These are phyloP conservation scores for Halocaridina rubra DNA, from an alignment of 2,888 invertebrate genomes.

Conservation along the genomic window DNA sequence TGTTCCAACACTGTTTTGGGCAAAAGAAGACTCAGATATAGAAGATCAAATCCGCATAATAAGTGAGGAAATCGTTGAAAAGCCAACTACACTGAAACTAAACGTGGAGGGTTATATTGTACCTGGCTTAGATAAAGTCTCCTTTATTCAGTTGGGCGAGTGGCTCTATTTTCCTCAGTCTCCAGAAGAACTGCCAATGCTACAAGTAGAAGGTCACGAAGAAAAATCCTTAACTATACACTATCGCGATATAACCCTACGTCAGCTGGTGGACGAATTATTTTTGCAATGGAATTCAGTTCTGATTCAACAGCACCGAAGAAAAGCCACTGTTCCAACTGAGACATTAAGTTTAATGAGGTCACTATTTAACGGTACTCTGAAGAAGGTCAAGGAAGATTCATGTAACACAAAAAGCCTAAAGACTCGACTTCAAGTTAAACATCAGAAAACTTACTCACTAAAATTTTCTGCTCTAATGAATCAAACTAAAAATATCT, in stretches of 20 bases:
- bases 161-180: background rate
- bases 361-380: background rate
- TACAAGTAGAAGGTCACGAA: background rate
- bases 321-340: background rate
- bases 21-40: background rate
- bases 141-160: background rate
- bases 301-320: background rate
- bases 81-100: background rate
- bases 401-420: background rate
- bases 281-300: background rate
- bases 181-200: background rate
- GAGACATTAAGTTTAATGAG: background rate
- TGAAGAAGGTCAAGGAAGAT: background rate
- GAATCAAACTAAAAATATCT: background rate
- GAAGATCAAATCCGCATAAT: background rate
- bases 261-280: background rate
- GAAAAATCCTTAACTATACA: background rate
- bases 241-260: background rate
- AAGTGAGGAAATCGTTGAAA: background rate
- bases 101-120: background rate
- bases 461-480: background rate
- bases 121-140: background rate
- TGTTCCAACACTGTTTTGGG: conserved; percentile 27
- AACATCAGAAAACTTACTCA: background rate
- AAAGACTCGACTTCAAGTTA: background rate